These are phyloP conservation scores for Lasiurus cinereus DNA, from an alignment of 2,113 vertebrate species.

Conservation along the genomic window DNA sequence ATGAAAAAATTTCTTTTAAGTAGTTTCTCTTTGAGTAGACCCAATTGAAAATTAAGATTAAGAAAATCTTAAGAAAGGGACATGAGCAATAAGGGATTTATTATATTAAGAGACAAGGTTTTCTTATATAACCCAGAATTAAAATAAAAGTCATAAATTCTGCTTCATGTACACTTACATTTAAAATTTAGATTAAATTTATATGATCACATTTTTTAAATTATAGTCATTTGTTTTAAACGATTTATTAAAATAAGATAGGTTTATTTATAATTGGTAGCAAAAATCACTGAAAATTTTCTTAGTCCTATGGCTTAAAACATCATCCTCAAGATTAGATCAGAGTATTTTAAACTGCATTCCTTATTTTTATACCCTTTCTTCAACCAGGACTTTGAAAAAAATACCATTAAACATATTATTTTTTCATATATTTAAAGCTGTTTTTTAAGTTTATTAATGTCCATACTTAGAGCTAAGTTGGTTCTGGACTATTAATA, in stretches of 20 bases:
- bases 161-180: not conserved
- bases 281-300: constrained; percentile 13
- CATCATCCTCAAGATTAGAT: not conserved
- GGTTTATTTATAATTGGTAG: not conserved
- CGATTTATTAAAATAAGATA: not conserved
- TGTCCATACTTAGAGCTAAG: not conserved
- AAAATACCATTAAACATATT: not conserved
- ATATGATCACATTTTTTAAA: not conserved
- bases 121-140: constrained; percentile 30
- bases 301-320: constrained; percentile 17
- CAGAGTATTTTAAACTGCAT: not conserved
- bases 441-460: not conserved
- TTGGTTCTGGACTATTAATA: constrained; percentile 21
- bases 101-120: not conserved
- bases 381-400: not conserved
- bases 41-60: constrained; percentile 5
- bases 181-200: constrained; percentile 55
- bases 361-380: constrained; percentile 8
- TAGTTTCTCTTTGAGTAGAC: not conserved
- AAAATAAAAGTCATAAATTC: constrained; percentile 62
- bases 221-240: constrained; percentile 20
- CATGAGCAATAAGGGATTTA: not conserved
- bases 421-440: not conserved
- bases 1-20: not conserved
- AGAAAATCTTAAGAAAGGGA: not conserved